Evolutionary conservation across 2,888 invertebrate species (phyloP), one percentile per base, ranked within the genome.

Genomic region (Cybosia mesomella): DNA sequence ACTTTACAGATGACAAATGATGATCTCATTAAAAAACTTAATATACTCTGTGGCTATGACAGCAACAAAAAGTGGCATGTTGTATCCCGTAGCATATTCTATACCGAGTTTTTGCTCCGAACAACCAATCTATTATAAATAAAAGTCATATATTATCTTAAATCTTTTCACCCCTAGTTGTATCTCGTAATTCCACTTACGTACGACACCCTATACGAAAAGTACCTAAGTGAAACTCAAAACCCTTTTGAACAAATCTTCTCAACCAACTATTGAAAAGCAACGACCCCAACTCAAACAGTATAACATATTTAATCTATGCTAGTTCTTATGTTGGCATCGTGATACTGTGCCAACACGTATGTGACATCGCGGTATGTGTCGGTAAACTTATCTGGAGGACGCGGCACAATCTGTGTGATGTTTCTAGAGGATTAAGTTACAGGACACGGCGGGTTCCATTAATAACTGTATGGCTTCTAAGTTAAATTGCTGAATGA

Each of bases 381-480:
- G 67, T 53, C 70, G 67, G 70, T 21, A 67, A 70, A 70, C 70
- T 64, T 70, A 70, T 64, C 67, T 70, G 53, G 34, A 36, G 64
- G 49, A 70, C 60, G 61, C 63, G 64, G 24, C 28, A 67, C 70
- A 58, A 64, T 70, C 67, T 67, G 36, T 59, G 28, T 43, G 54
- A 59, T 57, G 66, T 68, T 55, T 55, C 54, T 22, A n/a, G 8
- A 13, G 43, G 13, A 11, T 10, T 49, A 60, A 59, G 59, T 28
- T 36, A 59, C 18, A 55, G 24, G 39, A 60, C 8, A 15, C 0
- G 9, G 64, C 60, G 64, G 22, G 2, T 67, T 58, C 34, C 0
- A 22, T 21, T 7, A 11, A 18, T 15, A 18, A 9, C 21, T 39
- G 8, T 13, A 32, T 4, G 15, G 10, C 32, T 34, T 13, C 32